A percentile compares a stretch with the other conserved stretches of the same genome.
Conservation (phyloP, 2,888 invertebrate genomes). For the Lithophane ornitopus region DNA sequence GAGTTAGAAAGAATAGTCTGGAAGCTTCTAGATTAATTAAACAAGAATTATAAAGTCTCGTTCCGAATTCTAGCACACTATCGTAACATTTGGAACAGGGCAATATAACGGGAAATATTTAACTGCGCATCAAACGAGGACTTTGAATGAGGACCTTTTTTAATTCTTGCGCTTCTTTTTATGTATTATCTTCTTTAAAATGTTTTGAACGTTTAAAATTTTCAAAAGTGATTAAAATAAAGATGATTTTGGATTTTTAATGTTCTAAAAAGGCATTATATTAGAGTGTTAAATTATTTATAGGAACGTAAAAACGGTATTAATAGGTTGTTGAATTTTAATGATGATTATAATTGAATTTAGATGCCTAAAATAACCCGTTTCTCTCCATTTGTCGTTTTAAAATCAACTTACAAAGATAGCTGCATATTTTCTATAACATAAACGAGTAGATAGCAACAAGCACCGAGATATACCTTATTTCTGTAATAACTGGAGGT, state of each 20-base stretch:
- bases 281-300: no score
- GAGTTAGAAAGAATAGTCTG: constrained; percentile 10
- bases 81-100: constrained; percentile 22
- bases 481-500: constrained; percentile 30
- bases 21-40: constrained; percentile 21
- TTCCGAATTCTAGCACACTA: constrained; percentile 22
- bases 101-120: neutral
- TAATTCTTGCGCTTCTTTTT: no score
- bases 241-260: no score
- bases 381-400: constrained; percentile 40
- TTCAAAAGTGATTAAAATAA: no score
- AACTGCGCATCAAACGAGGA: no score
- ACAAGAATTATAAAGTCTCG: constrained; percentile 15
- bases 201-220: no score
- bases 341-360: no score
- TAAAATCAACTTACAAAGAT: constrained; percentile 18
- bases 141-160: no score
- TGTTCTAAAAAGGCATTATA: no score
- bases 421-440: constrained; percentile 31
- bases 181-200: no score
- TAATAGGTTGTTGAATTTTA: no score
- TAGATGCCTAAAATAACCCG: constrained; percentile 22
- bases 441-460: constrained; percentile 37
- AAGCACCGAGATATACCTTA: constrained; percentile 38
- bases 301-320: no score